Evolutionary conservation across 2,888 invertebrate genomes (phyloP).

Genomic region (Pogonocherus hispidulus): DNA sequence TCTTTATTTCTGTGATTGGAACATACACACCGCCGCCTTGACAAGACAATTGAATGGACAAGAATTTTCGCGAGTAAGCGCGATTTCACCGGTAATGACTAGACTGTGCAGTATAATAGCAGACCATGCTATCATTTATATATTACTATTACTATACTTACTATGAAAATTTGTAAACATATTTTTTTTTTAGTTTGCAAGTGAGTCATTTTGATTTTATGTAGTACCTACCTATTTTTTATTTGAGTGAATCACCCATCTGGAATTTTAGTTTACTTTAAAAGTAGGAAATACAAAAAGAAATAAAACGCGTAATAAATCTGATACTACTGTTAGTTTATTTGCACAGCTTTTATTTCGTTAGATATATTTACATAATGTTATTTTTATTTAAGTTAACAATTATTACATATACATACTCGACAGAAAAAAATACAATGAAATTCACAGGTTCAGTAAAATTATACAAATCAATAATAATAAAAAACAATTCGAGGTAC

Average conservation of each 20-base stretch:
- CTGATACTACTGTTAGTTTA: slow-evolving; percentile 32
- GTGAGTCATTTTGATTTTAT: neutral
- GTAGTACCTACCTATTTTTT: neutral
- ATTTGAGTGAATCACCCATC: neutral
- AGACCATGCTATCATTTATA: no score
- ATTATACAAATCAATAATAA: slow-evolving; percentile 27
- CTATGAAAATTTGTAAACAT: neutral
- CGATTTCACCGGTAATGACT: no score
- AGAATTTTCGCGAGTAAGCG: no score
- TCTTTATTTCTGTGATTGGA: no score
- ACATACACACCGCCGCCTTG: no score
- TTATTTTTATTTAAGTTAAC: slow-evolving; percentile 29
- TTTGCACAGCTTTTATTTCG: slow-evolving; percentile 33
- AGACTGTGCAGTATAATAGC: no score
- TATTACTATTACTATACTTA: no score
- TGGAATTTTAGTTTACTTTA: neutral
- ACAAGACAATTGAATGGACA: no score
- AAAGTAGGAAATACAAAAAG: neutral
- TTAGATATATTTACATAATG: slow-evolving; percentile 33
- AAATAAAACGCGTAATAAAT: slow-evolving; percentile 15
- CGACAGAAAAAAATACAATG: slow-evolving; percentile 26
- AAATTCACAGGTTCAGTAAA: slow-evolving; percentile 33
- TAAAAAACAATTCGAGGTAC: slow-evolving; percentile 33
- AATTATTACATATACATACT: slow-evolving; percentile 31
- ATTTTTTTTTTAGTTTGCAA: neutral